Conservation (phyloP, 2,888 invertebrate species). For the Disparrhopalites patrizii region DNA sequence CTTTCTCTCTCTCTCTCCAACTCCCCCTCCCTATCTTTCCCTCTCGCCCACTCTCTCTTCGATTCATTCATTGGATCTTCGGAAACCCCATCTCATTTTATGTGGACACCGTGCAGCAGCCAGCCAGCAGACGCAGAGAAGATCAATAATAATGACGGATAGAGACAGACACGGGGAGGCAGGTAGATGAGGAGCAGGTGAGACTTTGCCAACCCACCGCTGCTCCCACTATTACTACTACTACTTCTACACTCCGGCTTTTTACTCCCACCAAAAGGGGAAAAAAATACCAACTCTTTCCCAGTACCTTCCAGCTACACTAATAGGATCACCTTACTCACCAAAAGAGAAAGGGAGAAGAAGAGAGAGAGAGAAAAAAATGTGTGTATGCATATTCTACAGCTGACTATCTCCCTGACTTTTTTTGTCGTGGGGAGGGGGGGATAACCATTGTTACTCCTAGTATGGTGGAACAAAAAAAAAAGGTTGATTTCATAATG, state of each 20-base stretch:
- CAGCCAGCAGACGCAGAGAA: constrained; percentile 19
- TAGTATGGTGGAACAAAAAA: too few species aligned
- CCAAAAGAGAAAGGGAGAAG: background rate
- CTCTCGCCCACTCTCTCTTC: background rate
- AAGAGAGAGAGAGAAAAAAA: too few species aligned
- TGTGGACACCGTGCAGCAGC: constrained; percentile 20
- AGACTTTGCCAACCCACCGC: constrained; percentile 1
- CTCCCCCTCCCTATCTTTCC: constrained; percentile 3
- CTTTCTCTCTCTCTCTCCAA: constrained; percentile 15
- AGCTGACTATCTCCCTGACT: too few species aligned
- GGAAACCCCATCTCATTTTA: constrained; percentile 16
- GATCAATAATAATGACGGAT: constrained; percentile 32
- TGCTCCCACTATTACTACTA: background rate
- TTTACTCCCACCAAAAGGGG: too few species aligned
- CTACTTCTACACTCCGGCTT: background rate
- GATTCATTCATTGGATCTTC: constrained; percentile 14
- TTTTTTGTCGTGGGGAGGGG: too few species aligned
- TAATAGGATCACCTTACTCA: background rate
- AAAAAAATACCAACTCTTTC: background rate
- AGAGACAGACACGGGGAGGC: constrained; percentile 29
- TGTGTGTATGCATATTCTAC: too few species aligned
- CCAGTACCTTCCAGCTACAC: background rate
- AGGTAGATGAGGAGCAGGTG: constrained; percentile 26
- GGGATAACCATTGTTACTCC: too few species aligned
- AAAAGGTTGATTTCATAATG: too few species aligned